Evolutionary conservation across 1,140 invertebrate species (phyloP).

Genomic region (Diachasmimorpha longicaudata): DNA sequence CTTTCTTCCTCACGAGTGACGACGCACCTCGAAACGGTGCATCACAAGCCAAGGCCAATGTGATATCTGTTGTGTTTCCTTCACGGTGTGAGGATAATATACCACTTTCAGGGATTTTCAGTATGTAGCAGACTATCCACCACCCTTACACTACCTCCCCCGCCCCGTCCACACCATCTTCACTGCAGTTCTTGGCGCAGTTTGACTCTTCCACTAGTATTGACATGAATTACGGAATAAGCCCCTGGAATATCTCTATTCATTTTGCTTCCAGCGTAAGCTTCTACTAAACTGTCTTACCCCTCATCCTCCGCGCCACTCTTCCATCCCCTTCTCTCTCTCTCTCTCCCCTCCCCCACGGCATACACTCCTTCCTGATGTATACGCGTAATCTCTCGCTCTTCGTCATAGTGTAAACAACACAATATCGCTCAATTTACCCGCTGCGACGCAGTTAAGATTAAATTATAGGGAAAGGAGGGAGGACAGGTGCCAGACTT

Average conservation of each 20-base stretch:
- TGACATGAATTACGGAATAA: neutral
- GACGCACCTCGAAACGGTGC: neutral
- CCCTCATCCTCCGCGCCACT: neutral
- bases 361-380: neutral
- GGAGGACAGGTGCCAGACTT: neutral
- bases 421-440: neutral
- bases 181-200: neutral
- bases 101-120: constrained; percentile 2
- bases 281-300: neutral
- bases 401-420: neutral
- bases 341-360: too few relatives aligned
- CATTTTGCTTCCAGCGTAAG: neutral
- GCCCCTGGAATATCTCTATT: neutral
- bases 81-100: neutral
- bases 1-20: constrained; percentile 24
- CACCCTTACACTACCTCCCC: too few relatives aligned
- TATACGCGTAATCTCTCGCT: neutral
- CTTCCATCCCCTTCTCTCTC: too few relatives aligned
- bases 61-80: neutral
- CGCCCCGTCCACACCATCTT: neutral
- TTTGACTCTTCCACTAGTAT: neutral
- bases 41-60: neutral
- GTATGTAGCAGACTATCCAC: neutral
- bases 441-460: neutral
- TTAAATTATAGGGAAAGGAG: neutral